Percentiles rank a stretch among this genome's conserved stretches.
Conservation (phyloP, 1,140 invertebrate species). For the Caerostris darwini region DNA sequence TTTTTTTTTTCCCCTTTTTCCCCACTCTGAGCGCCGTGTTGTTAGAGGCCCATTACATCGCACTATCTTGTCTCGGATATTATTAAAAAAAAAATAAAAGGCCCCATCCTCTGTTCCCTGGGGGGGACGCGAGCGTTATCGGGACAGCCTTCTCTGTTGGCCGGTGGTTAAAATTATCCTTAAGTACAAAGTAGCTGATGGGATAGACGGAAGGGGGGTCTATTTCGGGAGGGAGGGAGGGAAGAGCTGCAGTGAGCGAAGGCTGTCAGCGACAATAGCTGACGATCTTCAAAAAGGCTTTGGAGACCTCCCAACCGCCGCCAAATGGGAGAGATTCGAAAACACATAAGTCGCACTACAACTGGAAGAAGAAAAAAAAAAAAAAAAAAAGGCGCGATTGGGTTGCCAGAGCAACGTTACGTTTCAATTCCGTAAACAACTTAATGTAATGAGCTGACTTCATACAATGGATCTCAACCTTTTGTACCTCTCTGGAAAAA, state of each 20-base stretch:
- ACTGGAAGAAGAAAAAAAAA: neutral
- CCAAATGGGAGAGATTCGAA: neutral
- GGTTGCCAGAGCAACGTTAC: no score
- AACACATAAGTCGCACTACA: neutral
- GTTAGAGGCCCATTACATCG: slow-evolving; percentile 27
- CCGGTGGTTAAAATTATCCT: slow-evolving; percentile 48
- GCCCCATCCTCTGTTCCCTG: neutral
- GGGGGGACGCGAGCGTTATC: neutral
- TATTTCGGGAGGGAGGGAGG: neutral
- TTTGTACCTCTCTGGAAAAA: no score
- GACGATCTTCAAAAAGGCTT: slow-evolving; percentile 31
- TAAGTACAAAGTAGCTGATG: slow-evolving; percentile 39
- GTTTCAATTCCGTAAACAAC: no score
- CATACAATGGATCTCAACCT: no score
- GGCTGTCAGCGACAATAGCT: slow-evolving; percentile 48
- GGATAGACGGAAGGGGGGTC: neutral
- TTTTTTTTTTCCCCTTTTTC: neutral
- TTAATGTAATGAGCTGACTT: no score
- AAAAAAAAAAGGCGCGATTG: no score
- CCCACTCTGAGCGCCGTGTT: neutral
- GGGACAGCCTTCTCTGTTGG: neutral
- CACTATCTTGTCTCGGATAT: slow-evolving; percentile 35
- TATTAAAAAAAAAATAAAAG: slow-evolving; percentile 10
- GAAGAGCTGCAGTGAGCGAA: neutral
- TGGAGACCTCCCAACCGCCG: slow-evolving; percentile 2